Evolutionary conservation across 2,113 vertebrate species (phyloP).

Genomic region (Orientallactaga bullata): DNA sequence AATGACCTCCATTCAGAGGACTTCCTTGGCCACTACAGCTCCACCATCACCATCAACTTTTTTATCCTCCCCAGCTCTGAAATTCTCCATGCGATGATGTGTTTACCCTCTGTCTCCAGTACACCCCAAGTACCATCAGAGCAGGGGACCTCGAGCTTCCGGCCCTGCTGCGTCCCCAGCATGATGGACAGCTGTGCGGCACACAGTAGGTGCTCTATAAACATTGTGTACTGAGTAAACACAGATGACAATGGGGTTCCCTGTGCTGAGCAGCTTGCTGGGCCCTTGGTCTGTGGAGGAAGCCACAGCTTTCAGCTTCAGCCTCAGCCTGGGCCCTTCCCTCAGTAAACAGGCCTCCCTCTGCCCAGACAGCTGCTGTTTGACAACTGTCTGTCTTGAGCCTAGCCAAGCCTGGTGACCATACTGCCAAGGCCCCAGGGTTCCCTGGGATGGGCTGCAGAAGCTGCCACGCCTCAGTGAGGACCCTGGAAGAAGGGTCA

Average conservation of each 20-base stretch:
- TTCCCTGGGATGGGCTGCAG: conserved; percentile 41
- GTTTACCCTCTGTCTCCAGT: not conserved
- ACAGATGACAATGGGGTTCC: conserved; percentile 25
- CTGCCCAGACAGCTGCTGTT: conserved; percentile 76
- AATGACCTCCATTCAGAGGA: not conserved
- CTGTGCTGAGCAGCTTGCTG: not conserved
- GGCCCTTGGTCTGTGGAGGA: conserved; percentile 17
- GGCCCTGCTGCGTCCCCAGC: too few species aligned
- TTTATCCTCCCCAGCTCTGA: not conserved
- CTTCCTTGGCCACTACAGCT: not conserved
- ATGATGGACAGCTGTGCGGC: not conserved
- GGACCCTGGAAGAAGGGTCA: conserved; percentile 62
- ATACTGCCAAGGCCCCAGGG: conserved; percentile 67
- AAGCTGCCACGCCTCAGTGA: conserved; percentile 55
- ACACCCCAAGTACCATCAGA: too few species aligned
- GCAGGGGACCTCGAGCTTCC: too few species aligned
- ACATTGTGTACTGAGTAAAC: not conserved
- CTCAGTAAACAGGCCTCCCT: conserved; percentile 73
- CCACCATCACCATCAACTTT: not conserved
- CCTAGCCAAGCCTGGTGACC: not conserved
- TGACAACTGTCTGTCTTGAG: conserved; percentile 67
- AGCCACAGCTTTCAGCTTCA: not conserved
- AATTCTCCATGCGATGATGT: not conserved
- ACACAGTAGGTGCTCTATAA: conserved; percentile 59
- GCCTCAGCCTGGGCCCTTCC: conserved; percentile 61